These are phyloP conservation scores for Acropternis orthonyx DNA, from an alignment of 2,797 vertebrate genomes.

Conservation along the genomic window DNA sequence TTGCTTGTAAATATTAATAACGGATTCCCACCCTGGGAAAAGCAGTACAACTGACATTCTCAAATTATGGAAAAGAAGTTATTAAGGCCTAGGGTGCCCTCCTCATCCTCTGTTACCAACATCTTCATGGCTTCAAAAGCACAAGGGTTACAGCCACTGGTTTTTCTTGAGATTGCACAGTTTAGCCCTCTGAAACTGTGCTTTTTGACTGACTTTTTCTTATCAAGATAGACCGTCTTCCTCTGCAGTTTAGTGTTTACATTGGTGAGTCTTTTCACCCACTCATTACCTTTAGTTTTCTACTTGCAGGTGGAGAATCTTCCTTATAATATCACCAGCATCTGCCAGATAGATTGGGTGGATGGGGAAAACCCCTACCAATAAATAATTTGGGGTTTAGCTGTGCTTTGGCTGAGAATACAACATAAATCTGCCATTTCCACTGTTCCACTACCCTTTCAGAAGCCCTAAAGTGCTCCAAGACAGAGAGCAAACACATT, in stretches of 20 bases:
- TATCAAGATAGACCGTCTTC: not conserved
- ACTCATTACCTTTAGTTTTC: not conserved
- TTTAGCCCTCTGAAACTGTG: not conserved
- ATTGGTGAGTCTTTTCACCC: not conserved
- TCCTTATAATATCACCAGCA: not conserved
- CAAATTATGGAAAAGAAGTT: not conserved
- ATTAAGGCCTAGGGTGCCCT: not conserved
- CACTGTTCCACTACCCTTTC: not conserved
- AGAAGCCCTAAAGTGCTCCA: not conserved
- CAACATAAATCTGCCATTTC: not conserved
- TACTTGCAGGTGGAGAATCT: not conserved
- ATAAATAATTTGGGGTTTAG: not conserved
- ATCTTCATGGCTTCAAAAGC: not conserved
- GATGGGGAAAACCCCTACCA: not conserved
- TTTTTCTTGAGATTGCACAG: not conserved
- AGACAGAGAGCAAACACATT: not conserved
- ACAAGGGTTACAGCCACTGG: not conserved
- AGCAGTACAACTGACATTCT: not conserved
- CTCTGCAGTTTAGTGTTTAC: not conserved
- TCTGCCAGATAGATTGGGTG: not conserved
- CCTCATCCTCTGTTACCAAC: not conserved
- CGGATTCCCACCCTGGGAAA: not conserved
- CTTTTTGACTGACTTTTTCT: not conserved
- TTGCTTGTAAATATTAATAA: constrained; percentile 48
- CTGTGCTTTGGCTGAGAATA: not conserved